Conservation (phyloP, 2,888 invertebrate species). For the Patella depressa region DNA sequence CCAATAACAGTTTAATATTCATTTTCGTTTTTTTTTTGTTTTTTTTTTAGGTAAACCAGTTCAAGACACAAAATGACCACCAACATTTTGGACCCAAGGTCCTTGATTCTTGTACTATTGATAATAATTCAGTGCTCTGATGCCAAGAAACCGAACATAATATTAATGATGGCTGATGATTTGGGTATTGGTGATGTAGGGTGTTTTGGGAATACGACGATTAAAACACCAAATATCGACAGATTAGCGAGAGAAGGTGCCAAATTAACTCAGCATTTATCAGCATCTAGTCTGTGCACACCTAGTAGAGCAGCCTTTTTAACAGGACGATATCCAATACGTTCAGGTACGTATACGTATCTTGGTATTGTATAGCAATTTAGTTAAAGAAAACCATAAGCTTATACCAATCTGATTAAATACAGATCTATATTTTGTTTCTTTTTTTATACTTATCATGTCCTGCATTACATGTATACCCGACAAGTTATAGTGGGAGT, state of each 20-base stretch:
- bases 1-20: not conserved
- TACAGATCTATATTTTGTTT: not conserved
- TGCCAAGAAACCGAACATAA: slow-evolving; percentile 70
- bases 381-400: not conserved
- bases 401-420: not conserved
- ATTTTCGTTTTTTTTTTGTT: too few species aligned
- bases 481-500: too few species aligned
- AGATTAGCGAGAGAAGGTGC: slow-evolving; percentile 70
- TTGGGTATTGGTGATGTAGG: slow-evolving; percentile 73
- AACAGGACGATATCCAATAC: slow-evolving; percentile 68
- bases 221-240: slow-evolving; percentile 73
- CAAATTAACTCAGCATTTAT: slow-evolving; percentile 73
- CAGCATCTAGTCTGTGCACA: slow-evolving; percentile 73
- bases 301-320: slow-evolving; percentile 74
- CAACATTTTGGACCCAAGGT: too few species aligned
- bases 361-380: not conserved
- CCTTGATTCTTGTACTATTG: not conserved
- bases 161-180: slow-evolving; percentile 74
- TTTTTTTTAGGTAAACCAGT: too few species aligned
- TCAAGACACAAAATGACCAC: too few species aligned
- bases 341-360: slow-evolving; percentile 42
- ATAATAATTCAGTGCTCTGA: not conserved
- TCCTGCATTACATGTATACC: too few species aligned
- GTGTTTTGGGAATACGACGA: slow-evolving; percentile 71
- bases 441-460: too few species aligned